Conservation (phyloP, 2,113 vertebrate genomes). For the Podarcis cretensis region DNA sequence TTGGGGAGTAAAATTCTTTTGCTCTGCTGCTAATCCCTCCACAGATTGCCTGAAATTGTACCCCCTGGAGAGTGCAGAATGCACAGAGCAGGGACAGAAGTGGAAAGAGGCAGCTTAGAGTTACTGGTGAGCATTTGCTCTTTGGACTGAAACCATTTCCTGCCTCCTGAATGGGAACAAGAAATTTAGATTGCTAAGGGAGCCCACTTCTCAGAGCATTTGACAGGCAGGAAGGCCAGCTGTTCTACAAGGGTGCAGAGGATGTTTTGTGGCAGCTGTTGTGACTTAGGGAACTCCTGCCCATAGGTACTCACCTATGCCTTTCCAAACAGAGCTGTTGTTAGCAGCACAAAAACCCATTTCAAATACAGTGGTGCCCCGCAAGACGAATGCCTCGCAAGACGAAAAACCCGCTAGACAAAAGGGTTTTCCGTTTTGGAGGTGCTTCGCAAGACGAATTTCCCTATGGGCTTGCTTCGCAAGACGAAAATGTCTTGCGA, state of each 20-base stretch:
- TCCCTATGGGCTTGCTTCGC: no score
- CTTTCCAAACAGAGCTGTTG: background rate
- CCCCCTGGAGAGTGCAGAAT: constrained; percentile 7
- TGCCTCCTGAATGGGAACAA: constrained; percentile 5
- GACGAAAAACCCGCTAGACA: no score
- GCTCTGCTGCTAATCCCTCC: background rate
- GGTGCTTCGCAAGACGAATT: no score
- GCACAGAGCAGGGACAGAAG: background rate
- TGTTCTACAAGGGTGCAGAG: background rate
- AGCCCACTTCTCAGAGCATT: background rate
- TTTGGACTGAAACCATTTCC: background rate
- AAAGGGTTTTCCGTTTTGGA: no score
- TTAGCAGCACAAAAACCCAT: background rate
- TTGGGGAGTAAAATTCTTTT: background rate
- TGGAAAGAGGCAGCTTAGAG: constrained; percentile 11
- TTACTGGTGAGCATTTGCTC: constrained; percentile 36
- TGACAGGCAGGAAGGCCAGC: background rate
- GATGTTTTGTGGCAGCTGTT: background rate
- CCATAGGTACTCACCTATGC: background rate
- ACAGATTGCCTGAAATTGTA: constrained; percentile 10
- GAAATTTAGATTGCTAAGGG: background rate
- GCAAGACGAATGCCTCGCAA: no score
- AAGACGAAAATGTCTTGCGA: no score
- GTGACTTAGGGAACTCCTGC: accelerated
- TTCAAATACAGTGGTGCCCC: no score